These are phyloP conservation scores for Trissonchulus latispiculum DNA, from an alignment of 2,888 invertebrate genomes.

Conservation along the genomic window DNA sequence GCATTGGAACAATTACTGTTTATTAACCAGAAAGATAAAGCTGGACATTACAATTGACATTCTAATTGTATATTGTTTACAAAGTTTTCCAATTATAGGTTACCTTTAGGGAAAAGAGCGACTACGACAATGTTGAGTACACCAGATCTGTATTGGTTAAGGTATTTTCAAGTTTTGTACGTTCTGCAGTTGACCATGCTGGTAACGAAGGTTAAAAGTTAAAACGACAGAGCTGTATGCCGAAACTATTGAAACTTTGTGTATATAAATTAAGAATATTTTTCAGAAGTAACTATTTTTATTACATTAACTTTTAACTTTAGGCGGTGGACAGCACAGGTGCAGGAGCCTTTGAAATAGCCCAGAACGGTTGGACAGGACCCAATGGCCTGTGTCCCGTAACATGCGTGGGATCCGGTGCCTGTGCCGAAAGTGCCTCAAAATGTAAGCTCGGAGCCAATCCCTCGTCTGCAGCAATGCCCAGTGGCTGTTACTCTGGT, in stretches of 20 bases:
- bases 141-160: not conserved
- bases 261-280: too few species aligned
- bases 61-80: too few species aligned
- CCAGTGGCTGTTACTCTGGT: conserved; percentile 6
- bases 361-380: conserved; percentile 16
- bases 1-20: too few species aligned
- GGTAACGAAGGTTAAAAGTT: too few species aligned
- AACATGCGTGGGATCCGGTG: not conserved
- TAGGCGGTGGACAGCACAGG: conserved; percentile 11
- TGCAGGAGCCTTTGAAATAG: conserved; percentile 5
- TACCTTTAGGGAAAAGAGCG: not conserved
- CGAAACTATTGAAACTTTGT: too few species aligned
- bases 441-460: not conserved
- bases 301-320: too few species aligned
- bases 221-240: too few species aligned
- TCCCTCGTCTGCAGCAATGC: not conserved
- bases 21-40: too few species aligned
- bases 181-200: too few species aligned
- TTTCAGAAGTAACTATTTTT: too few species aligned
- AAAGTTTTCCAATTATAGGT: not conserved
- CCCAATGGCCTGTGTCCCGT: conserved; percentile 1
- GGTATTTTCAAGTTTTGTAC: too few species aligned
- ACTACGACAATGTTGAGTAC: not conserved
- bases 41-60: too few species aligned
- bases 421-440: conserved; percentile 1